Evolutionary conservation across 2,113 vertebrate genomes (phyloP), one percentile per base, ranked within the genome.

Genomic region (Mesembrinibis cayennensis): DNA sequence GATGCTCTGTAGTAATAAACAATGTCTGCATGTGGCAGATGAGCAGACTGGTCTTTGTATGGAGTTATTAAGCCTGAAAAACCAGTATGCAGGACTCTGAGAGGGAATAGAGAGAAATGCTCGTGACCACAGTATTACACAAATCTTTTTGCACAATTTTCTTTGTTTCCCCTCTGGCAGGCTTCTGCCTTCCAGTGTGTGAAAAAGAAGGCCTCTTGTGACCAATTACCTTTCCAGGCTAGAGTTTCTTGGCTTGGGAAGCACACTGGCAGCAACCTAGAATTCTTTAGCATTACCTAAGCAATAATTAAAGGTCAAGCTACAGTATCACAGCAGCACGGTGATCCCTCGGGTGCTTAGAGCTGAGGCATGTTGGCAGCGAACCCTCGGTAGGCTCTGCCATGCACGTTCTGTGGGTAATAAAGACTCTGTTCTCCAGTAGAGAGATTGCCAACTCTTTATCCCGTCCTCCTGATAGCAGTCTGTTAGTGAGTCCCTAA

Each of bases 81-180:
- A 44, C 32, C 59, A 73, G 62, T 49, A 11, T 93, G 62, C 36
- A 82, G 84, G 67, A 66, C 58, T 69, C 42, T 70, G 81, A 76
- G 70, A 93, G 62, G 84, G 84, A 91, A 72, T 49, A 82, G 82
- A 82, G 38, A 69, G 63, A 90, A 92, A 86, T 78, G 69, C 63
- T 89, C 7, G 7, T 92, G 82, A 82, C 76, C 72, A 30, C 42
- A 81, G 76, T 58, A 83, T 91, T 93, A 77, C 53, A 90, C 66
- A 87, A 79, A 82, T 66, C 69, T 62, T 93, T 94, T 84, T 93
- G 94, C 71, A 91, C 91, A 45, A 16, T 94, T 91, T 94, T 93
- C 90, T 96, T 95, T 97, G 95, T 94, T 97, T 95, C 79, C 92
- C 58, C n/a, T 91, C 74, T 94, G 95, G 85, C 94, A 93, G 77